These are phyloP conservation scores for Bombycilla garrulus DNA, from an alignment of 2,113 vertebrate genomes.

Conservation along the genomic window DNA sequence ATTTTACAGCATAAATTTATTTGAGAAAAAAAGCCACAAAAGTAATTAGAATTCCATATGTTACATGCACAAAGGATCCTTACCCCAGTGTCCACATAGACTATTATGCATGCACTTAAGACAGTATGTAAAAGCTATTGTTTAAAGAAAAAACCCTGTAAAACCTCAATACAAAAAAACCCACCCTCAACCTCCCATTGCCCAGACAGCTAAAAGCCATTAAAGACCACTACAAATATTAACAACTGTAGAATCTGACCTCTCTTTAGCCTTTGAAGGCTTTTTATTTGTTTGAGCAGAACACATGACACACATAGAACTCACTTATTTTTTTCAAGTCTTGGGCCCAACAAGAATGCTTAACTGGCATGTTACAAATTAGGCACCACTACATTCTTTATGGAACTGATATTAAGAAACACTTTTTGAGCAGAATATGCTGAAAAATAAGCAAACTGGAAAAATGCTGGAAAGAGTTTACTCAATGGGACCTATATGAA, in stretches of 20 bases:
- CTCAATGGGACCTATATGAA: not conserved
- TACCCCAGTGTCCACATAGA: not conserved
- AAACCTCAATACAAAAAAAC: not conserved
- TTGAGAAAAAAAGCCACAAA: not conserved
- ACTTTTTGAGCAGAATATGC: not conserved
- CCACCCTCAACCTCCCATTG: not conserved
- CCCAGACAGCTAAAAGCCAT: not conserved
- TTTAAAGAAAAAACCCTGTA: not conserved
- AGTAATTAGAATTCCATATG: not conserved
- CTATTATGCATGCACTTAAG: not conserved
- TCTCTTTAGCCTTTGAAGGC: not conserved
- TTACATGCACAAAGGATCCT: not conserved
- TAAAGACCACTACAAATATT: not conserved
- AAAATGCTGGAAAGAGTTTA: not conserved
- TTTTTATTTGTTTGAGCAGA: not conserved
- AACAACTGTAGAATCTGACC: not conserved
- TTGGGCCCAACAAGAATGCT: not conserved
- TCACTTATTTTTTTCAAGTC: not conserved
- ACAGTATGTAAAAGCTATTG: not conserved
- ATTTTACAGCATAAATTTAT: not conserved
- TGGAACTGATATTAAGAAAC: not conserved
- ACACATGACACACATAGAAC: not conserved
- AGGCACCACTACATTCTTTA: not conserved
- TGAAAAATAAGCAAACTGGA: not conserved
- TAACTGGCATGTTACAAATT: not conserved